Conservation (phyloP, 2,888 invertebrate genomes). For the Synanthedon vespiformis region DNA sequence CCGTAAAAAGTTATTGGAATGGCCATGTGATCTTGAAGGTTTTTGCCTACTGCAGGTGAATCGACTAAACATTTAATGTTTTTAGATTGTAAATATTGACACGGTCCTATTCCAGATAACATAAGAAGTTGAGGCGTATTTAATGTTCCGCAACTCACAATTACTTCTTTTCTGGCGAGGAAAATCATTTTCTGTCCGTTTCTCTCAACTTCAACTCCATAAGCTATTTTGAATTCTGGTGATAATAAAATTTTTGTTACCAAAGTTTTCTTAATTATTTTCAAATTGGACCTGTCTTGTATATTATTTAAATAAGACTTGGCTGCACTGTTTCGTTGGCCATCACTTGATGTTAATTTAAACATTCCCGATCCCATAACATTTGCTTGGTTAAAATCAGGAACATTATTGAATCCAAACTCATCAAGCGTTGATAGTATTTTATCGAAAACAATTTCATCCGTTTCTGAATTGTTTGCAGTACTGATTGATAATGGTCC, state of each 20-base stretch:
- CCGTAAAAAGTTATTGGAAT: conserved; percentile 41
- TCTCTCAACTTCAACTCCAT: conserved; percentile 42
- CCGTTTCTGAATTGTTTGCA: conserved; percentile 40
- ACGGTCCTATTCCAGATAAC: conserved; percentile 64
- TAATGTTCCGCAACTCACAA: conserved; percentile 39
- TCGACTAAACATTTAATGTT: conserved; percentile 43
- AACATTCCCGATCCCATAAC: conserved; percentile 55
- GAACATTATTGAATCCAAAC: conserved; percentile 43
- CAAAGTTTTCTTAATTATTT: conserved; percentile 50
- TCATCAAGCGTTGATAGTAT: conserved; percentile 46
- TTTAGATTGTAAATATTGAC: conserved; percentile 23
- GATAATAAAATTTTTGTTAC: conserved; percentile 64
- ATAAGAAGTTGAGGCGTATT: conserved; percentile 45
- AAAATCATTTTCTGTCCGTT: conserved; percentile 19
- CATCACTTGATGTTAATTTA: conserved; percentile 52
- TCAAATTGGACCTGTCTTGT: conserved; percentile 30
- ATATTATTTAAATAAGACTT: conserved; percentile 48
- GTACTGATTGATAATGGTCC: conserved; percentile 56
- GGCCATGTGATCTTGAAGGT: conserved; percentile 64
- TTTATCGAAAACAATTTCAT: conserved; percentile 24
- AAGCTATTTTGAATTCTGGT: conserved; percentile 33
- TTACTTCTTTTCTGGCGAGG: conserved; percentile 35
- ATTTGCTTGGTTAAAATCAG: conserved; percentile 46
- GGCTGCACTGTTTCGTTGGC: conserved; percentile 55
- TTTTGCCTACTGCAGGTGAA: conserved; percentile 56